Percentiles rank a stretch among this genome's conserved stretches.
Evolutionary conservation across 2,113 vertebrate species (phyloP).

Genomic region (Monopterus albus): DNA sequence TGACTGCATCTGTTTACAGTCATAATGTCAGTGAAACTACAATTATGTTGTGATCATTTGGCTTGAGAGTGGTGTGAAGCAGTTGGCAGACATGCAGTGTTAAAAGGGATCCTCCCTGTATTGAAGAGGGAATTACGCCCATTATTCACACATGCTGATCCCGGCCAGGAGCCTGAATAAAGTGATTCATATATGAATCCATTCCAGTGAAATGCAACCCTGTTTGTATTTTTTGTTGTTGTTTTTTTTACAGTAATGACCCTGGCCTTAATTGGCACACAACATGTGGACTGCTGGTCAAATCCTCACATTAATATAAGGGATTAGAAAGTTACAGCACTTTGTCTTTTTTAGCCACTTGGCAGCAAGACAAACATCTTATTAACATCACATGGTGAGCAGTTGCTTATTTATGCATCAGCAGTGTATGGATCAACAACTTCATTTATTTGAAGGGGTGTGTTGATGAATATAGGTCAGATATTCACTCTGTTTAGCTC

Average conservation of each 20-base stretch:
- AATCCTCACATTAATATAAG: not conserved
- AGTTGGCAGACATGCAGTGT: slow-evolving; percentile 12
- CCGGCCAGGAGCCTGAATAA: slow-evolving; percentile 14
- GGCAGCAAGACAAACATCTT: not conserved
- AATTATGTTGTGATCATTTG: slow-evolving; percentile 24
- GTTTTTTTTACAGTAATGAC: not conserved
- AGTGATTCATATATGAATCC: slow-evolving; percentile 6
- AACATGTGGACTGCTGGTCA: slow-evolving; percentile 1
- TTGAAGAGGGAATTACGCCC: slow-evolving; percentile 9
- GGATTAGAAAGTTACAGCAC: not conserved
- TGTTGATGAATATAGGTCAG: too few species aligned
- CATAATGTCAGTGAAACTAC: not conserved
- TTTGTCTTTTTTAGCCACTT: not conserved
- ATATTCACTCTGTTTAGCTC: not conserved
- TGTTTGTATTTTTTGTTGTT: too few species aligned
- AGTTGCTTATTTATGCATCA: not conserved
- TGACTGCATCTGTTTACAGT: slow-evolving; percentile 42
- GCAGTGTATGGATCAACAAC: not conserved
- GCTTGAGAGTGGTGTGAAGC: slow-evolving; percentile 15
- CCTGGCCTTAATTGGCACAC: not conserved
- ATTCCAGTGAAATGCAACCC: slow-evolving; percentile 7
- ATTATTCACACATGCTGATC: slow-evolving; percentile 17
- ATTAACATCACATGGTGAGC: not conserved
- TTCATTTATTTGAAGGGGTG: not conserved
- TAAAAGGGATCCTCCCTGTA: slow-evolving; percentile 13